Conservation (phyloP, 2,797 vertebrate genomes). For the Arremon aurantiirostris region DNA sequence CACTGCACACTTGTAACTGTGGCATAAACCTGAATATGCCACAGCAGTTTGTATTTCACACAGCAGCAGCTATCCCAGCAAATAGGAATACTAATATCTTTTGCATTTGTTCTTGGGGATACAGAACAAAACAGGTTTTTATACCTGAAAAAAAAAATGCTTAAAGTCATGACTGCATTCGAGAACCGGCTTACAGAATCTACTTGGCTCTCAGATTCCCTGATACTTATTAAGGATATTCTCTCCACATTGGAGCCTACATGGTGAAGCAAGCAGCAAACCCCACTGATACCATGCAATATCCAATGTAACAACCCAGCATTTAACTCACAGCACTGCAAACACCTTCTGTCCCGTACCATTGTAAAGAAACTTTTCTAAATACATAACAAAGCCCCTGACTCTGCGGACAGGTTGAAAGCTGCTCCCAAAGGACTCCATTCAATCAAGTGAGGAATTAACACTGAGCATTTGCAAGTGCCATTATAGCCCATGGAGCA, state of each 20-base stretch:
- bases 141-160: not conserved
- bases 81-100: not conserved
- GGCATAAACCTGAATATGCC: not conserved
- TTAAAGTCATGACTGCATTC: not conserved
- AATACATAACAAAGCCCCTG: not conserved
- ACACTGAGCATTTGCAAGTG: not conserved
- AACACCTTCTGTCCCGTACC: not conserved
- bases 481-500: not conserved
- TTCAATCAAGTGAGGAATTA: not conserved
- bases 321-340: not conserved
- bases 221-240: not conserved
- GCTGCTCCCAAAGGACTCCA: not conserved
- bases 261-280: not conserved
- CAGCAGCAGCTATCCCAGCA: not conserved
- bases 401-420: not conserved
- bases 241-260: not conserved
- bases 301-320: not conserved
- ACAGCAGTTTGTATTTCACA: not conserved
- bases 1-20: not conserved
- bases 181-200: not conserved
- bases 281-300: not conserved
- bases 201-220: not conserved
- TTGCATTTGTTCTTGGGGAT: not conserved
- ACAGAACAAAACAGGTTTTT: not conserved
- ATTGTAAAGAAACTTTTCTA: not conserved